Conservation (phyloP, 2,113 vertebrate genomes). For the Tricholaema leucomelas region DNA sequence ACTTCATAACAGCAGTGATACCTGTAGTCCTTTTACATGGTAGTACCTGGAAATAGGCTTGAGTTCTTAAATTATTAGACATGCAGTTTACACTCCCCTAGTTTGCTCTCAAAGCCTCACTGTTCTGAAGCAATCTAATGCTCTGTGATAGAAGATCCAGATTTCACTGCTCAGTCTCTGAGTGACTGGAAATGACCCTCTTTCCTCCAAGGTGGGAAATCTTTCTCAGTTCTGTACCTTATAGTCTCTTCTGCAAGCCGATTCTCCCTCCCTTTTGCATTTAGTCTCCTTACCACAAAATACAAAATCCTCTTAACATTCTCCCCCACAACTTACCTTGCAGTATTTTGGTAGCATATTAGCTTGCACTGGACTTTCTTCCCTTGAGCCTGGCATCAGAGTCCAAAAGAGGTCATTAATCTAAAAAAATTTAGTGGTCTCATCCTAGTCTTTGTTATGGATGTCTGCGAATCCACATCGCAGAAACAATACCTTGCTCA, state of each 20-base stretch:
- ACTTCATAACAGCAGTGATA: background rate
- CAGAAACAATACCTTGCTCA: background rate
- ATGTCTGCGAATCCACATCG: background rate
- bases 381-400: slow-evolving; percentile 29
- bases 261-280: background rate
- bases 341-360: slow-evolving; percentile 72
- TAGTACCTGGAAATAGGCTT: background rate
- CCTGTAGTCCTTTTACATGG: background rate
- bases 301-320: background rate
- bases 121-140: background rate
- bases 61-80: background rate
- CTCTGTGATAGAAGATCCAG: background rate
- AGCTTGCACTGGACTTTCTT: slow-evolving; percentile 24
- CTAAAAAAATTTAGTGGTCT: slow-evolving; percentile 12
- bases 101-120: background rate
- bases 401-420: slow-evolving; percentile 19
- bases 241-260: background rate
- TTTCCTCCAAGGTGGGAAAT: slow-evolving; percentile 1
- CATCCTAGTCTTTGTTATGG: background rate
- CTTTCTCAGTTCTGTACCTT: background rate
- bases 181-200: background rate
- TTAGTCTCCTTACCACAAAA: background rate
- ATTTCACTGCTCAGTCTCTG: background rate
- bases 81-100: background rate
- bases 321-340: slow-evolving; percentile 56